phyloP scores from a whole-genome alignment of 2,888 invertebrate genomes.

The Drosophila eohydei region DNA sequence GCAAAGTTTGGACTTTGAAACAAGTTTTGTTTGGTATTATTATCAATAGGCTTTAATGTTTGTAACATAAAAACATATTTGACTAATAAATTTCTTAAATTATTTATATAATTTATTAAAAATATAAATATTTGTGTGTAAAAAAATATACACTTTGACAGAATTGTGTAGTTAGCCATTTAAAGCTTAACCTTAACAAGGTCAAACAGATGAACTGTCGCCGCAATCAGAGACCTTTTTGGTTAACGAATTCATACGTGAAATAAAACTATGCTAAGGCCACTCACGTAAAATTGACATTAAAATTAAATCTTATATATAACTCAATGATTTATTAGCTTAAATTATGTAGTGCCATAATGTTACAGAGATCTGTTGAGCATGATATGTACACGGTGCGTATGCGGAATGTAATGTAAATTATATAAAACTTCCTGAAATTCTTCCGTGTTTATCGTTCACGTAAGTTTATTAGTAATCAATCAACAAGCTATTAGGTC shows the following conservation, averaged over 20 bases:
- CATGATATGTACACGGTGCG: neutral
- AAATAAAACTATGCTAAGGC: constrained; percentile 28
- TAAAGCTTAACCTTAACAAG: constrained; percentile 4
- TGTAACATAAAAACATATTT: neutral
- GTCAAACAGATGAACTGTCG: neutral
- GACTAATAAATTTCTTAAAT: neutral
- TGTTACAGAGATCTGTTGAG: constrained; percentile 1
- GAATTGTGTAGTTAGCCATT: neutral
- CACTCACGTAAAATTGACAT: constrained; percentile 17
- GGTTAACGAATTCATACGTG: constrained; percentile 12
- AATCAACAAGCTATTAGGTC: constrained; percentile 50
- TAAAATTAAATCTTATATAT: constrained; percentile 17
- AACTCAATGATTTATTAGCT: constrained; percentile 20
- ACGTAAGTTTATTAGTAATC: constrained; percentile 46
- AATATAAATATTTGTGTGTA: neutral
- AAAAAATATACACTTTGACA: neutral
- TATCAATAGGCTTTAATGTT: neutral
- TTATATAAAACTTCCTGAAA: neutral
- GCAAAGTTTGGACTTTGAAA: neutral
- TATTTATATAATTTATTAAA: neutral
- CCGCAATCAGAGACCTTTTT: constrained; percentile 24
- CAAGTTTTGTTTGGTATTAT: neutral
- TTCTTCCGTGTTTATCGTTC: constrained; percentile 8
- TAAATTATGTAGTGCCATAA: neutral
- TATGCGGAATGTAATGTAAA: constrained; percentile 4